Base-by-base conservation (phyloP, 2,113 vertebrate genomes). In the Pterocles gutturalis region DNA sequence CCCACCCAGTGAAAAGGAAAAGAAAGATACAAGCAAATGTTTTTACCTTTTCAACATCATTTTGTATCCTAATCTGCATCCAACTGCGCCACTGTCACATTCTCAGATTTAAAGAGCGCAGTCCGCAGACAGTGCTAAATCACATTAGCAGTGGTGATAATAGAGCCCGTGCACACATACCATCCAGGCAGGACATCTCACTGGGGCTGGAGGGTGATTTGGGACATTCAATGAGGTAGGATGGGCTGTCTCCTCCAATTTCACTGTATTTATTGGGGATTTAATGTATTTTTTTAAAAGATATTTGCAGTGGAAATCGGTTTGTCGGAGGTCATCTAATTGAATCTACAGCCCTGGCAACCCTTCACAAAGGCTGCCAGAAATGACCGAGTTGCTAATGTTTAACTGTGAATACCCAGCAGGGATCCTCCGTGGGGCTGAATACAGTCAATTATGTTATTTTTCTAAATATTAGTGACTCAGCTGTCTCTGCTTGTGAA, bases 391-490 rank as follows among this genome's bases (percentile, higher is more conserved):
- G 89, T 97, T 93, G 87, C 97, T 97, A 96, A 97, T 95, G 92
- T 96, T 96, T 92, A 97, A 95, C 96, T 96, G 95, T 93, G 94
- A 98, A 97, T 83, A 98, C 95, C 49, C 95, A 96, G 97, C 89
- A 72, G 97, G 96, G 73, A 43, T 97, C 85, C 87, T 97, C 90
- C 31, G 3, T 92, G 88, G 66, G 96, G 90, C 94, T 97, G 96
- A 98, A 98, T 97, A 93, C 95, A 98, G 95, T 96, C 93, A 96
- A 89, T 93, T 98, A 97, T 97, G 91, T 97, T 97, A 95, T 98
- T 98, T 98, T 97, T 98, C 96, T 96, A 97, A 98, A 98, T 98
- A 98, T 97, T 97, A 97, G 96, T 96, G 97, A 98, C 96, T 98
- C 97, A 97, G 94, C 95, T 97, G 94, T 98, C 96, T 97, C 90